Evolutionary conservation across 2,797 vertebrate genomes (phyloP).

Genomic region (Tadarida brasiliensis): DNA sequence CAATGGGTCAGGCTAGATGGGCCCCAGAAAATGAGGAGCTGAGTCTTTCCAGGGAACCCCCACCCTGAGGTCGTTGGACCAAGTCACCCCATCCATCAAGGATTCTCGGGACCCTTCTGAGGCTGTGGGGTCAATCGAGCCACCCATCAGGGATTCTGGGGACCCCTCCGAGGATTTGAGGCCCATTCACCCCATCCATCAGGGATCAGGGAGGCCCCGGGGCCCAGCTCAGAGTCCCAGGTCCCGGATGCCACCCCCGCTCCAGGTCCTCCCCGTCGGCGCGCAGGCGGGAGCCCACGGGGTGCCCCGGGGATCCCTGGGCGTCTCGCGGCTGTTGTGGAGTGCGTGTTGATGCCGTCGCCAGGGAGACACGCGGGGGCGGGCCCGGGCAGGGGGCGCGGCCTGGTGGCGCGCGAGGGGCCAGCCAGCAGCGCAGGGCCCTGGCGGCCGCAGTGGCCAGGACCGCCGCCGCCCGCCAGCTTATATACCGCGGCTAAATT

Average conservation of each 20-base stretch:
- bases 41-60: neutral
- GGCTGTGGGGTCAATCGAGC: neutral
- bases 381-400: slow-evolving; percentile 69
- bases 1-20: neutral
- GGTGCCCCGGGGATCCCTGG: slow-evolving; percentile 50
- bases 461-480: slow-evolving; percentile 85
- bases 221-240: neutral
- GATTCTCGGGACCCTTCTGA: neutral
- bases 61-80: neutral
- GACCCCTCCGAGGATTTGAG: neutral
- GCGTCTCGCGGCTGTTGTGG: slow-evolving; percentile 55
- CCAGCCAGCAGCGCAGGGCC: slow-evolving; percentile 54
- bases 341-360: slow-evolving; percentile 83
- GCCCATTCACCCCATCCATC: neutral
- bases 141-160: neutral
- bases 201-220: neutral
- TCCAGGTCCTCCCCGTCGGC: neutral
- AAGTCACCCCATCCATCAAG: neutral
- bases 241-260: slow-evolving; percentile 55
- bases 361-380: slow-evolving; percentile 68
- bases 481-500: slow-evolving; percentile 98
- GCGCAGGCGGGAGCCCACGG: neutral
- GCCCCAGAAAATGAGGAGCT: neutral
- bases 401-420: neutral
- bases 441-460: slow-evolving; percentile 67